Percentiles rank a stretch among this genome's conserved stretches.
phyloP scores from a whole-genome alignment of 2,888 invertebrate genomes.

The Drosophila subquinaria region DNA sequence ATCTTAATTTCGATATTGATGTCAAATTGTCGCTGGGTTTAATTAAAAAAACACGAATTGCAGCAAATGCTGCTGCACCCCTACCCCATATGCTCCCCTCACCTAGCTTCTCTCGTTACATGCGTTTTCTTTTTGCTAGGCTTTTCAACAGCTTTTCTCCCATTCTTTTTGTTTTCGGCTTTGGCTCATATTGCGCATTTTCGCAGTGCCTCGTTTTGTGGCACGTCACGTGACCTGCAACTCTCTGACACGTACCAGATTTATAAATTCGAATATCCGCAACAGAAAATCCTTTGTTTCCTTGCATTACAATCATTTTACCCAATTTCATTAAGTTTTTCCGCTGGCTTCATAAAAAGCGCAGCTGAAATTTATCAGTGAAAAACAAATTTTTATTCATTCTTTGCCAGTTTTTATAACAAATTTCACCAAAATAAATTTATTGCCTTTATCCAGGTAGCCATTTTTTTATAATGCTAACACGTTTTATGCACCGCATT shows the following conservation, averaged over 20 bases:
- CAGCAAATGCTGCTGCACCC: conserved; percentile 32
- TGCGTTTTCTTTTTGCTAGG: conserved; percentile 10
- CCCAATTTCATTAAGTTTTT: conserved; percentile 16
- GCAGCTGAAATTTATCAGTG: neutral
- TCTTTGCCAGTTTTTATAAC: conserved; percentile 1
- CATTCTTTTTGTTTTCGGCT: conserved; percentile 10
- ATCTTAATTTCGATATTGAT: conserved; percentile 82
- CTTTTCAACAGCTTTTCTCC: conserved; percentile 15
- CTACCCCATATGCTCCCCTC: no score
- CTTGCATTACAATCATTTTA: conserved; percentile 1
- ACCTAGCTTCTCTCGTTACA: neutral
- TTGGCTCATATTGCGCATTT: conserved; percentile 30
- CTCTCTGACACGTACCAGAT: conserved; percentile 24
- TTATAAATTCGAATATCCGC: conserved; percentile 28
- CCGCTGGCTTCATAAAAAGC: neutral
- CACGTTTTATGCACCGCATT: neutral
- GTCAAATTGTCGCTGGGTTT: conserved; percentile 79
- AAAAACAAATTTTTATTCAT: conserved; percentile 4
- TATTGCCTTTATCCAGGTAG: neutral
- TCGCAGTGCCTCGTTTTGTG: conserved; percentile 49
- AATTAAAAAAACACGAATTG: conserved; percentile 73
- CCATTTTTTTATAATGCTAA: neutral
- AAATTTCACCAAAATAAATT: neutral
- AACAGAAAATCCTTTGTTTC: conserved; percentile 3
- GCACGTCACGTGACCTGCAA: conserved; percentile 39